Conservation (phyloP, 2,797 vertebrate species). For the Tadarida brasiliensis region DNA sequence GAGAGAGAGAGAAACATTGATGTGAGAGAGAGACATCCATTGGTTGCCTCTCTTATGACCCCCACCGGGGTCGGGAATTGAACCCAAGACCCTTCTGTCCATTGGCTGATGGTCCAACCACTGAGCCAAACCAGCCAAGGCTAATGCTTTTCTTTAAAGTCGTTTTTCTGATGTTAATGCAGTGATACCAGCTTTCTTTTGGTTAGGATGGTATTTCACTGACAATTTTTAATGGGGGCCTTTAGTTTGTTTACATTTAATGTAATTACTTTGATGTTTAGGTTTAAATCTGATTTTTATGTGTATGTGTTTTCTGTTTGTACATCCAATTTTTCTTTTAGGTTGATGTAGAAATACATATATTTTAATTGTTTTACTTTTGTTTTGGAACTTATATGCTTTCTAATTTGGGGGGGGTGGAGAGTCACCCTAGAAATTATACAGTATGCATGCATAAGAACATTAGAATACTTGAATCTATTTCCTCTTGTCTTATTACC, state of each 20-base stretch:
- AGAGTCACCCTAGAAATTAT: neutral
- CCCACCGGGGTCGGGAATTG: too few relatives aligned
- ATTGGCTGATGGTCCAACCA: too few relatives aligned
- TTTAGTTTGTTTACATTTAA: conserved; percentile 12
- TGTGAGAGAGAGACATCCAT: too few relatives aligned
- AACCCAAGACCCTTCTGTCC: too few relatives aligned
- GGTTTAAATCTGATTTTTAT: neutral
- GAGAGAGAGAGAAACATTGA: too few relatives aligned
- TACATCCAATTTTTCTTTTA: neutral
- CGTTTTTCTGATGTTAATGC: neutral
- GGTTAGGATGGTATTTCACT: conserved; percentile 36
- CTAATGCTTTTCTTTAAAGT: neutral
- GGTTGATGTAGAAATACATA: neutral
- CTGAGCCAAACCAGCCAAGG: too few relatives aligned
- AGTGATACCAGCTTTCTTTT: neutral
- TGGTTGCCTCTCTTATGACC: too few relatives aligned
- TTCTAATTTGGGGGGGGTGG: neutral
- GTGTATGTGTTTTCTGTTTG: neutral
- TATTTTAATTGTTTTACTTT: neutral
- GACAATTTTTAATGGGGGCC: neutral
- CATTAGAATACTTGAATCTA: neutral
- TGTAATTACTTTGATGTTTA: neutral
- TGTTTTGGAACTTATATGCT: neutral
- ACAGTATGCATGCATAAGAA: neutral
- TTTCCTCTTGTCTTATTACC: neutral